Conservation (phyloP, 2,113 vertebrate genomes). For the Pseudorhombus dupliciocellatus region DNA sequence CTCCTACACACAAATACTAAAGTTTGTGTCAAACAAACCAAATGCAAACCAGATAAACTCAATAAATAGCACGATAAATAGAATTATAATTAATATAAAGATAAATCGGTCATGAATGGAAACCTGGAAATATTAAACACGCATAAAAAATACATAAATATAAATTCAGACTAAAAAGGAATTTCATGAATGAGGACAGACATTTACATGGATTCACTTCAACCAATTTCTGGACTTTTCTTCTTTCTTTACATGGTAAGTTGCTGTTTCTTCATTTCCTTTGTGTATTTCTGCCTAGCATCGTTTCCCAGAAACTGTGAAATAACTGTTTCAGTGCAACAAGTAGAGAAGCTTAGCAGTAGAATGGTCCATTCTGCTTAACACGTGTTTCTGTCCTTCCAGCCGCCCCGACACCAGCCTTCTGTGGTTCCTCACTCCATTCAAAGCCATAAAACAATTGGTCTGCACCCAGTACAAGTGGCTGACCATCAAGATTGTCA, state of each 20-base stretch:
- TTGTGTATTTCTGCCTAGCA: conserved; percentile 20
- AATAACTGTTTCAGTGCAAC: conserved; percentile 1
- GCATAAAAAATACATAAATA: conserved; percentile 38
- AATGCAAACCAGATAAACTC: background rate
- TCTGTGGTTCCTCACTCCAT: conserved; percentile 92
- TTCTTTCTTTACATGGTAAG: conserved; percentile 71
- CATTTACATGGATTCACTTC: conserved; percentile 42
- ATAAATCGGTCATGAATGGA: conserved; percentile 22
- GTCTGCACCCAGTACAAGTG: conserved; percentile 93
- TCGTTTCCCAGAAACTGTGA: conserved; percentile 9
- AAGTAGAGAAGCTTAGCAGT: background rate
- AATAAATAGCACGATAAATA: conserved; percentile 6
- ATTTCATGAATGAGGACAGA: conserved; percentile 36
- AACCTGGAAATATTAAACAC: background rate
- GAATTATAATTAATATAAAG: background rate
- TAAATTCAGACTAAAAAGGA: conserved; percentile 5
- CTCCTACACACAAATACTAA: background rate
- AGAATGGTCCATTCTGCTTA: background rate
- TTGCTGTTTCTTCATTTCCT: conserved; percentile 42
- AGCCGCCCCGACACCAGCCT: conserved; percentile 92
- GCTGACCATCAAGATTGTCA: conserved; percentile 91
- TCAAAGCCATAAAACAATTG: conserved; percentile 92
- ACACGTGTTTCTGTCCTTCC: conserved; percentile 51
- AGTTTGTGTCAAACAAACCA: background rate
- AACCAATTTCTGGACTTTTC: conserved; percentile 55